A percentile compares a stretch with the other conserved stretches of the same genome.
Evolutionary conservation across 1,140 invertebrate genomes (phyloP).

Genomic region (Stratiolaelaps scimitus): DNA sequence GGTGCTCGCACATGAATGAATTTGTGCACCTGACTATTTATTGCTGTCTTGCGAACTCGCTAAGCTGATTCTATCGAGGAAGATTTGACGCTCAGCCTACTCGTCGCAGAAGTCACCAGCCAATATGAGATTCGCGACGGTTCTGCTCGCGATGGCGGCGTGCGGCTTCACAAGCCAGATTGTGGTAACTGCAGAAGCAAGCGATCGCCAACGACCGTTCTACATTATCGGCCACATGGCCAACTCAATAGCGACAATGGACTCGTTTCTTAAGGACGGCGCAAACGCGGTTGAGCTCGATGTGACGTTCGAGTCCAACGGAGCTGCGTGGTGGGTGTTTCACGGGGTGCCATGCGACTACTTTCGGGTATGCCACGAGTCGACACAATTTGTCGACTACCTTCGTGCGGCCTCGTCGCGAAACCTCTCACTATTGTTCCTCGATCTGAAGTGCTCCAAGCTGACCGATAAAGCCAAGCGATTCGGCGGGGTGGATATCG

Average conservation of each 20-base stretch:
- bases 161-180: too few species aligned
- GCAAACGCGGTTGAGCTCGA: constrained; percentile 34
- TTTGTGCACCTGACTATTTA: too few species aligned
- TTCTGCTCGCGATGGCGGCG: too few species aligned
- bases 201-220: constrained; percentile 29
- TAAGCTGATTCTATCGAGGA: not conserved
- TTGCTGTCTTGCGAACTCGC: too few species aligned
- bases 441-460: constrained; percentile 15
- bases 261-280: constrained; percentile 30
- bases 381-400: constrained; percentile 29
- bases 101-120: too few species aligned
- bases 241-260: constrained; percentile 32
- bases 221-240: constrained; percentile 34
- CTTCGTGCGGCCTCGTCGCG: constrained; percentile 17
- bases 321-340: constrained; percentile 23
- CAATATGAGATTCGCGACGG: too few species aligned
- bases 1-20: too few species aligned
- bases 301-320: constrained; percentile 32
- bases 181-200: too few species aligned
- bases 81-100: too few species aligned
- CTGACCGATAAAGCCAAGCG: constrained; percentile 2
- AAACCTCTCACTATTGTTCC: constrained; percentile 4
- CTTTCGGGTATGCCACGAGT: constrained; percentile 19
- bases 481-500: constrained; percentile 7
- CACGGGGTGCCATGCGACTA: constrained; percentile 33